phyloP scores from a whole-genome alignment of 2,113 vertebrate species.

The Vulpes vulpes region DNA sequence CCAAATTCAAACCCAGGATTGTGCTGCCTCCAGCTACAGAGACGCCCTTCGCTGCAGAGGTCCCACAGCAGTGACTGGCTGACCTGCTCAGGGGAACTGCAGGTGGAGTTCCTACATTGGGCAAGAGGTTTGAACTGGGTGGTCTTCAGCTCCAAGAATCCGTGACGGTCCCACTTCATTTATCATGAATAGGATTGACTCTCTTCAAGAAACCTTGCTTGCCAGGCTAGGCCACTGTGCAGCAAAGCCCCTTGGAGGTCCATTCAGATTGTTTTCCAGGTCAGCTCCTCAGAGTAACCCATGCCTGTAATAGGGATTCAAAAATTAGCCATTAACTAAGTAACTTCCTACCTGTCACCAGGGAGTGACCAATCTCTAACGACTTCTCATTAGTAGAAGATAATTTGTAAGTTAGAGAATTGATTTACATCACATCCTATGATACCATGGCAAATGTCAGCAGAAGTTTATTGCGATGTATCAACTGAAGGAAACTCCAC shows the following conservation, averaged over 20 bases:
- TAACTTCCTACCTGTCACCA: neutral
- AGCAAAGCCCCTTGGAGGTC: neutral
- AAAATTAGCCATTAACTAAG: neutral
- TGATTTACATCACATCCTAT: neutral
- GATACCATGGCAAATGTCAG: neutral
- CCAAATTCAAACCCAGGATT: neutral
- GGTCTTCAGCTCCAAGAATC: neutral
- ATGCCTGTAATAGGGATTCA: neutral
- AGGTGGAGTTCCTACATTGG: neutral
- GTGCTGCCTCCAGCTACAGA: neutral
- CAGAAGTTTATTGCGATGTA: neutral
- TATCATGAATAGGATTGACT: neutral
- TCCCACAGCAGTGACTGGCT: neutral
- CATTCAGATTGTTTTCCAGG: neutral
- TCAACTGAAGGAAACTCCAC: neutral
- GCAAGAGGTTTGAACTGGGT: neutral
- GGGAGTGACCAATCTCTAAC: neutral
- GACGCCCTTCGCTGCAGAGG: neutral
- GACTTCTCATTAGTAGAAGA: slow-evolving; percentile 14
- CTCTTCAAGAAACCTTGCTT: neutral
- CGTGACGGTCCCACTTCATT: neutral
- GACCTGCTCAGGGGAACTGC: neutral
- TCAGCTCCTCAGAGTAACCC: neutral
- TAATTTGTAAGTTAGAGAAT: neutral
- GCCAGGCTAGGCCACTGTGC: neutral